phyloP scores from a whole-genome alignment of 2,797 vertebrate species.

The Echiichthys vipera region DNA sequence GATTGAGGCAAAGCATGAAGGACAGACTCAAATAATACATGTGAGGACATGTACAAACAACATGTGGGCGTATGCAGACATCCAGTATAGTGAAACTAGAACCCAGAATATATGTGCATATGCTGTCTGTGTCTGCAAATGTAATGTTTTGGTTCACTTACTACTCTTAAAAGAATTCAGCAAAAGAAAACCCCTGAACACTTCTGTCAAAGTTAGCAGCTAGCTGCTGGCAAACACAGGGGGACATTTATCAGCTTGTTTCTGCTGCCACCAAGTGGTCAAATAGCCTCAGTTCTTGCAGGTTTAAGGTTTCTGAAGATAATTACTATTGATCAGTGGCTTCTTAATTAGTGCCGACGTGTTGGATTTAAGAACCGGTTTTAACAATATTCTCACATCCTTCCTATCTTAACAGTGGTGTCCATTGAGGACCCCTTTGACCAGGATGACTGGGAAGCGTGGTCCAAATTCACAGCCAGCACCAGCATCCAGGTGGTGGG shows the following conservation, averaged over 20 bases:
- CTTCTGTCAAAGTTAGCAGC: background rate
- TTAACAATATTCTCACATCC: background rate
- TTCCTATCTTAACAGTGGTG: slow-evolving; percentile 85
- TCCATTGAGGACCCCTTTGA: slow-evolving; percentile 99
- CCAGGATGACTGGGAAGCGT: slow-evolving; percentile 97
- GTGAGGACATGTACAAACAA: background rate
- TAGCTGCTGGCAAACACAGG: background rate
- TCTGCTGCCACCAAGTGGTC: slow-evolving; percentile 46
- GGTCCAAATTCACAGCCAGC: slow-evolving; percentile 92
- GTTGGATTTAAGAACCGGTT: background rate
- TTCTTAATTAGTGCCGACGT: background rate
- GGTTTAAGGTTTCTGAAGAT: background rate
- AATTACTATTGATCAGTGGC: background rate
- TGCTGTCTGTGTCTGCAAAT: background rate
- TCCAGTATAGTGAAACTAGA: background rate
- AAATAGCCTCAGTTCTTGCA: background rate
- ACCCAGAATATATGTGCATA: background rate
- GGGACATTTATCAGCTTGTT: background rate
- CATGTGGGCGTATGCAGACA: background rate
- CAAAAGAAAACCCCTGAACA: background rate
- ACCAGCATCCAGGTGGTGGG: slow-evolving; percentile 96
- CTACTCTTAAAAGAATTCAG: background rate
- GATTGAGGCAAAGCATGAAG: background rate
- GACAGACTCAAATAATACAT: background rate
- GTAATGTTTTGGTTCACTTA: background rate